Evolutionary conservation across 2,888 invertebrate species (phyloP), one percentile per base, ranked within the genome.

Genomic region (Neria commutata): DNA sequence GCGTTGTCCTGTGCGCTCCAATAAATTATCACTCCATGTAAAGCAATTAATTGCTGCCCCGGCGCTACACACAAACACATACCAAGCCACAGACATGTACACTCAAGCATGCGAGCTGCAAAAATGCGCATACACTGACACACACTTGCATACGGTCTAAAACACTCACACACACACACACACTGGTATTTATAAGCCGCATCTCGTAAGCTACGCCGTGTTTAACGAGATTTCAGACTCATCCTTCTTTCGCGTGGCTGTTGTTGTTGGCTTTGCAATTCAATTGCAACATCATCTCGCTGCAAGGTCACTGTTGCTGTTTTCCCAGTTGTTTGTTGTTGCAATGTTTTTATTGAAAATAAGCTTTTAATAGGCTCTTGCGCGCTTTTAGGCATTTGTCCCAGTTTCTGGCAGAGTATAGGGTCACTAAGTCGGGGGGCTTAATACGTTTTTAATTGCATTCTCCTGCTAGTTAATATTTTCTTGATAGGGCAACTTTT

Each of bases 11-110:
- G 68, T 66, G 67, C 60, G 68, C 74, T 73, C 74, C 70, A 74
- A 77, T 76, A 76, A 77, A 76, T 76, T 76, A 76, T 76, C 77
- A 76, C 78, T 74, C 76, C 73, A 75, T 77, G 74, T 74, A 77
- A 76, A 76, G 76, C 76, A 76, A 76, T 76, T 76, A 76, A 77
- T 76, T 77, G 70, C 55, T 67, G 65, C 70, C 70, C n/a, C n/a
- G n/a, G n/a, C n/a, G n/a, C n/a, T n/a, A n/a, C n/a, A 10, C 45
- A 45, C 19, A 40, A 40, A 10, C 37, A 11, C 40, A 11, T 19
- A 40, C 17, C 14, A 14, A 40, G 40, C 2, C 40, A 40, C 14
- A 40, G 19, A 40, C 40, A 11, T 40, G 6, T 40, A 40, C n/a
- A n/a, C n/a, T n/a, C n/a, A n/a, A n/a, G n/a, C n/a, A n/a, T n/a